Conservation (phyloP, 2,797 vertebrate species). For the Tokudaia muenninki region DNA sequence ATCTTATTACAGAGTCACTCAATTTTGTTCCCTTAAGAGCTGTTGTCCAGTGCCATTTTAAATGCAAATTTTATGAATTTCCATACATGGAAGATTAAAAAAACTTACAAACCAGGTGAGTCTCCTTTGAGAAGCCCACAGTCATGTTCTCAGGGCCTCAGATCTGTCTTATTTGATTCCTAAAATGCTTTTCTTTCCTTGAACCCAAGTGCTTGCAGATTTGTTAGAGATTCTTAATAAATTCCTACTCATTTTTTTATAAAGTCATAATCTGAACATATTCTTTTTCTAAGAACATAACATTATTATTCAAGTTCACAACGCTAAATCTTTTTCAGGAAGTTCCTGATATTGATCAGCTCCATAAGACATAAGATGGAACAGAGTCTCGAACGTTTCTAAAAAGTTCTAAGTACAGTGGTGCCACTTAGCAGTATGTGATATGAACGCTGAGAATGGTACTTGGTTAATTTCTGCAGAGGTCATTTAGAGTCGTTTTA, state of each 20-base stretch:
- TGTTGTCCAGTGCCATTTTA: slow-evolving; percentile 32
- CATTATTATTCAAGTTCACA: not conserved
- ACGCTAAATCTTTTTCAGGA: slow-evolving; percentile 51
- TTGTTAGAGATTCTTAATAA: not conserved
- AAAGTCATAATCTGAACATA: not conserved
- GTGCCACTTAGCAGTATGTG: slow-evolving; percentile 39
- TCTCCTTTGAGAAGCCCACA: not conserved
- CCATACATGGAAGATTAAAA: not conserved
- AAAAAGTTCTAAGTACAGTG: slow-evolving; percentile 23
- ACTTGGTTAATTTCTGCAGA: slow-evolving; percentile 47
- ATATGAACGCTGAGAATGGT: slow-evolving; percentile 48
- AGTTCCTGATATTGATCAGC: slow-evolving; percentile 1
- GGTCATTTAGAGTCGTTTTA: slow-evolving; percentile 40
- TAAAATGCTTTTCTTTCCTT: not conserved
- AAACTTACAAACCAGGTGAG: not conserved
- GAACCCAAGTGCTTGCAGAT: not conserved
- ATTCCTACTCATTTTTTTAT: not conserved
- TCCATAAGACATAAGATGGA: not conserved
- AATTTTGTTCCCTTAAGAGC: not conserved
- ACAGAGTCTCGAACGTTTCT: slow-evolving; percentile 16
- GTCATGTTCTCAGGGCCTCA: not conserved
- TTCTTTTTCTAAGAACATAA: slow-evolving; percentile 8
- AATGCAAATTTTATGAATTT: slow-evolving; percentile 43
- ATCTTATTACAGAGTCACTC: not conserved
- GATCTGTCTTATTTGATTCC: not conserved